Evolutionary conservation across 2,797 vertebrate genomes (phyloP), one percentile per base, ranked within the genome.

Genomic region (Distichodus sexfasciatus): DNA sequence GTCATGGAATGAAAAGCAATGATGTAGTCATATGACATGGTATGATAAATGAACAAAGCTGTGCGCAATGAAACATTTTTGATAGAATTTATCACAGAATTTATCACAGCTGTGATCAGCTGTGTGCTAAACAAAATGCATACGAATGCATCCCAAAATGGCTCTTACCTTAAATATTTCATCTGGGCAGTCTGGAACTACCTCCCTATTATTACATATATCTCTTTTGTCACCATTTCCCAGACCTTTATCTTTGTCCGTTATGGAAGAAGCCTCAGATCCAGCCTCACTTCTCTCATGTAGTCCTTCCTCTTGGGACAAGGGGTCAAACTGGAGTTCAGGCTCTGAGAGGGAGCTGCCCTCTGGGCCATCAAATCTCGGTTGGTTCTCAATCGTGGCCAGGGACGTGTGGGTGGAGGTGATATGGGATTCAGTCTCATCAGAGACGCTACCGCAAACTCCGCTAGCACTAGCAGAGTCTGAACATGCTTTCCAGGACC

Each of bases 161-260:
- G 8, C 19, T 17, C 47, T 77, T 76, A 92, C 91, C 90, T 91
- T 92, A 71, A 90, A 90, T 81, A 88, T 86, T 81, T 90, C 88
- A 72, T 89, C 87, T 19, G 85, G 89, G 66, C 86, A 89, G 71
- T 88, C 78, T 21, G 85, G 80, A 23, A 76, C 71, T 3, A 67
- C 72, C 4, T 84, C 79, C 1, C 78, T 83, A 85, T 88, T 83
- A 69, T 80, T 75, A 61, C 77, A 79, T 68, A 76, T 83, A 66
- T 83, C 85, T 83, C 83, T 84, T 77, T 87, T 86, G 72, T 82
- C 79, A 70, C 81, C 79, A 81, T 83, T 83, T 76, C 59, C 80
- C 41, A 69, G 74, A 75, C 84, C 82, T 78, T 84, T 81, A 69
- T 69, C 77, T 66, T 79, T 80, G 69, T 63, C 71, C 58, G 78